A percentile compares a stretch with the other conserved stretches of the same genome.
Conservation (phyloP, 2,113 vertebrate species). For the Panthera uncia region DNA sequence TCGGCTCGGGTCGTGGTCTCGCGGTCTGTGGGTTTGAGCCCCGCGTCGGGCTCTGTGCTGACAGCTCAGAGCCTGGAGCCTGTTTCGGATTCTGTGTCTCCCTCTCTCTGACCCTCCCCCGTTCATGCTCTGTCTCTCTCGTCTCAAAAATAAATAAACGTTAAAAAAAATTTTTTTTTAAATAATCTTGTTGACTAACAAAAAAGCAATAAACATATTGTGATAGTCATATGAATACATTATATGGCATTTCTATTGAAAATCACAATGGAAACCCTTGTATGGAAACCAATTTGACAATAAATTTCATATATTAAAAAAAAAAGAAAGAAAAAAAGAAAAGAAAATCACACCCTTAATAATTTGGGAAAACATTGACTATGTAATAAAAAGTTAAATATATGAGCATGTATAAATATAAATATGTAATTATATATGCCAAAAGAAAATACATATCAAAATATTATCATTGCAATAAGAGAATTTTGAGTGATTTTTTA, state of each 20-base stretch:
- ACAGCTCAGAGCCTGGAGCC: no score
- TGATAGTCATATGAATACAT: background rate
- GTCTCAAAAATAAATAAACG: no score
- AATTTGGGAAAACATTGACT: background rate
- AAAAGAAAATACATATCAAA: background rate
- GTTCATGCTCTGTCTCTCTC: no score
- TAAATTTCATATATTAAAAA: no score
- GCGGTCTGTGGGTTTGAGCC: no score
- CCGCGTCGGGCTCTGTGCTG: no score
- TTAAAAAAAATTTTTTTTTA: background rate
- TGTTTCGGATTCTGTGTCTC: no score
- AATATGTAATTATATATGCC: background rate
- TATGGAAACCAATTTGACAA: no score
- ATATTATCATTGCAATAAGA: background rate
- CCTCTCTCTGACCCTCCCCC: no score
- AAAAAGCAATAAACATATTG: background rate
- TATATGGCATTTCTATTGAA: background rate
- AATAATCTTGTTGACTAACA: slow-evolving; percentile 1
- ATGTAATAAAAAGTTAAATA: background rate
- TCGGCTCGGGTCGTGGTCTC: no score
- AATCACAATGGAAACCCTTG: background rate
- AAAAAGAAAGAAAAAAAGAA: background rate
- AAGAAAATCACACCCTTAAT: background rate
- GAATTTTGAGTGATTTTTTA: background rate
- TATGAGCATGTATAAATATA: background rate